These are phyloP conservation scores for Sebastes wilsoni DNA, from an alignment of 2,797 vertebrate species.

Conservation along the genomic window DNA sequence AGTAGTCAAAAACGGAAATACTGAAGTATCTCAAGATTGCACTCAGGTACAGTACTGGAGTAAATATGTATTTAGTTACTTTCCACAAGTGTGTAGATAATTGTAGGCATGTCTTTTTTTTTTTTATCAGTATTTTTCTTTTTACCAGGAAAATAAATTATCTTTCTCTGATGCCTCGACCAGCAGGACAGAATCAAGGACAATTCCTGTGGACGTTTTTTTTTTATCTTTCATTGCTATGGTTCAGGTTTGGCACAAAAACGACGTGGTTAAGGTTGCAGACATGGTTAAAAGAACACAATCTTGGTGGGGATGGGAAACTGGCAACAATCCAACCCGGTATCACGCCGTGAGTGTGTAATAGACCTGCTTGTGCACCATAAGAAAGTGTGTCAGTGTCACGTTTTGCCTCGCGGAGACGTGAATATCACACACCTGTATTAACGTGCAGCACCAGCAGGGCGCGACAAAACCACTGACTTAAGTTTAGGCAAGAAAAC, in stretches of 20 bases:
- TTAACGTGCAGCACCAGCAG: no score
- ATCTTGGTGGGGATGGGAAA: neutral
- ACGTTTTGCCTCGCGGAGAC: no score
- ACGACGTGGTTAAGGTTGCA: neutral
- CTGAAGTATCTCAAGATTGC: neutral
- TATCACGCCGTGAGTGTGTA: no score
- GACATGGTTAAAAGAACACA: neutral
- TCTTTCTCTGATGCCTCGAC: neutral
- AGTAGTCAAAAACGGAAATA: neutral
- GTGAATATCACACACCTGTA: no score
- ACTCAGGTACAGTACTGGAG: neutral
- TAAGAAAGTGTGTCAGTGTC: no score
- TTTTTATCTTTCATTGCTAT: neutral
- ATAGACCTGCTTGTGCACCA: no score
- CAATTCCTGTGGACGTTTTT: neutral
- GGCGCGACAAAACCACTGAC: rapidly evolving
- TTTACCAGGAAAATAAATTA: neutral
- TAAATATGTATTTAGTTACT: neutral
- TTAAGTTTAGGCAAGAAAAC: no score
- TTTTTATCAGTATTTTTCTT: neutral
- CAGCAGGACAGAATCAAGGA: neutral
- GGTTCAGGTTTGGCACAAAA: neutral
- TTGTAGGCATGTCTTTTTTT: neutral
- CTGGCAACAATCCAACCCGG: neutral
- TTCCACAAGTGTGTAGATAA: neutral